phyloP scores from a whole-genome alignment of 2,888 invertebrate genomes.

The Drosophila phalerata region DNA sequence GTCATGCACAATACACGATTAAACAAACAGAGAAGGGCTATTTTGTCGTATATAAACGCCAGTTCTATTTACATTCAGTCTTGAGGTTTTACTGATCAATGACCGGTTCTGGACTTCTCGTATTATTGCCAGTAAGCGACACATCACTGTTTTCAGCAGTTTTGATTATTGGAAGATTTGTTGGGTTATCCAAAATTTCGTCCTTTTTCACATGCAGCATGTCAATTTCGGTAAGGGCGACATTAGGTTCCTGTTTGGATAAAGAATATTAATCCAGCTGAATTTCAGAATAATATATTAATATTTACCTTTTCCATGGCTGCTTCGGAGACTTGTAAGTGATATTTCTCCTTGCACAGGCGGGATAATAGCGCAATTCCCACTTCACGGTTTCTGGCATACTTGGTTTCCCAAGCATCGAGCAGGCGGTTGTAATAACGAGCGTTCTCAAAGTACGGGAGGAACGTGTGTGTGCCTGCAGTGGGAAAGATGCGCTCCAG shows the following conservation, averaged over 20 bases:
- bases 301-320: conserved; percentile 81
- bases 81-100: conserved; percentile 28
- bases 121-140: conserved; percentile 14
- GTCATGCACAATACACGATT: conserved; percentile 41
- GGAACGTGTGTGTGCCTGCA: conserved; percentile 90
- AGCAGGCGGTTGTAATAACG: conserved; percentile 96
- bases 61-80: conserved; percentile 47
- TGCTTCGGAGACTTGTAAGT: conserved; percentile 89
- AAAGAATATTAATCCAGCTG: not conserved
- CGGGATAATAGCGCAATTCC: conserved; percentile 88
- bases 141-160: conserved; percentile 33
- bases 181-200: conserved; percentile 65
- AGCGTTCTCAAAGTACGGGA: conserved; percentile 92
- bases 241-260: conserved; percentile 78
- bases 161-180: conserved; percentile 47
- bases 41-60: conserved; percentile 28
- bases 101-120: conserved; percentile 29
- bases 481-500: conserved; percentile 96
- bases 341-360: conserved; percentile 90
- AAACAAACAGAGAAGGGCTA: conserved; percentile 39
- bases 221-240: conserved; percentile 83
- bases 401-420: conserved; percentile 96
- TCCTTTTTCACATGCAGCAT: conserved; percentile 82
- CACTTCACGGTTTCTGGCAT: conserved; percentile 87
- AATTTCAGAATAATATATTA: not conserved